Evolutionary conservation across 2,113 vertebrate species (phyloP), one percentile per base, ranked within the genome.

Genomic region (Psophia crepitans): DNA sequence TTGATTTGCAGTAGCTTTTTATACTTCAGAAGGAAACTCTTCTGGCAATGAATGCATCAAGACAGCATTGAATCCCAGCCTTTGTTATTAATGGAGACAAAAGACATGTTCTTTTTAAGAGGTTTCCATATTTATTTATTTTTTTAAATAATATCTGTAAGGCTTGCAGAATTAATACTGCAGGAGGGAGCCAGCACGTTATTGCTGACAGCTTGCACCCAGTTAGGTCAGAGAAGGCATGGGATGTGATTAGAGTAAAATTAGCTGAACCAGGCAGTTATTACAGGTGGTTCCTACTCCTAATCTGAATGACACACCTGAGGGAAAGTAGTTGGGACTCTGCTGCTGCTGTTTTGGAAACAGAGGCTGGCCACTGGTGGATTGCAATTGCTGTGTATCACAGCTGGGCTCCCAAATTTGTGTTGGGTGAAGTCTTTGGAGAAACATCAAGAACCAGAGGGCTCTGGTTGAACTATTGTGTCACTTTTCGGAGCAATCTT

Each of bases 71-170:
- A 79, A 83, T 73, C 80, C 77, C n/a, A 49, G 22, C 4, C 11
- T 75, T 78, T 91, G 61, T 64, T 79, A 82, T 79, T 82, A 64
- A 82, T 54, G 37, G 54, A 93, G 63, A 49, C 39, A 73, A 69
- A 87, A 89, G 13, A 23, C 11, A 26, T 30, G 24, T 61, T 87
- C 24, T 84, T 81, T 80, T 77, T 70, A 86, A 92, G 18, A 27
- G 4, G 30, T 58, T 85, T 85, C 74, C 14, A 11, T 33, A 56
- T 94, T 57, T 90, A n/a, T n/a, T n/a, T n/a, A n/a, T 64, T 93
- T 79, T 91, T 69, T 23, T 0, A 54, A 91, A 68, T 66, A 86
- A 21, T 56, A 51, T 30, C 70, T 54, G 9, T 48, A 27, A 41
- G 17, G 15, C 27, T 87, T 48, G 21, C 63, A 88, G 68, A 92